Base-by-base conservation (phyloP, 2,113 vertebrate genomes). In the Pachycephala philippinensis region DNA sequence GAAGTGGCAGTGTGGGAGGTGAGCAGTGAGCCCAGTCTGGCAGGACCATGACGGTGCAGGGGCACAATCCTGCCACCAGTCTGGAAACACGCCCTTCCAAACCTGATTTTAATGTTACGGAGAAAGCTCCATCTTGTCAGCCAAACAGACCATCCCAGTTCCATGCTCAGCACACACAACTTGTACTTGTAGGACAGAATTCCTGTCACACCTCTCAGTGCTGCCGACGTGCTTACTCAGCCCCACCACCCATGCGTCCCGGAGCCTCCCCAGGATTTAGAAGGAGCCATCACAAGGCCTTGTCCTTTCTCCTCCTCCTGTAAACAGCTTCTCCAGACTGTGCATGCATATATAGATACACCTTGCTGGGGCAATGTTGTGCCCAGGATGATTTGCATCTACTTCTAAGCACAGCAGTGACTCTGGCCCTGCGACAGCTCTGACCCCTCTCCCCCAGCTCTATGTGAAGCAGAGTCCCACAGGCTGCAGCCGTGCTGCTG, bases 391-490 rank as follows among this genome's bases (percentile, higher is more conserved):
- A 59, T 94, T 64, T 30, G 45, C 47, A 30, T 60, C 75, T 23
- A 17, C 30, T 42, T 44, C 44, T 23, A 30, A 66, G 44, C 6
- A 14, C 47, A 63, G 84, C 18, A 5, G 23, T 35, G 56, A 56
- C 56, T 33, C 30, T 5, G 6, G 35, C 1, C 18, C 63, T 2
- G 10, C 1, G 19, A 20, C 40, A 78, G 60, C 60, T 61, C 54
- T 2, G 5, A n/a, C 9, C 68, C 39, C 64, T 6, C 23, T 39
- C 21, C 20, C 47, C 49, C 49, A 71, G 22, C 37, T 26, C 50
- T 14, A 37, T 8, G 1, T 1, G 5, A 6, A 2, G 50, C 60
- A 33, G n/a, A 14, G 9, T n/a, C 45, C 35, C 2, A 2, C 31
- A 13, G 40, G 16, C 45, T 18, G 65, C 15, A 6, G 6, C 8